Base-by-base conservation (phyloP, 2,797 vertebrate species). In the Chaetodon trifasciatus region DNA sequence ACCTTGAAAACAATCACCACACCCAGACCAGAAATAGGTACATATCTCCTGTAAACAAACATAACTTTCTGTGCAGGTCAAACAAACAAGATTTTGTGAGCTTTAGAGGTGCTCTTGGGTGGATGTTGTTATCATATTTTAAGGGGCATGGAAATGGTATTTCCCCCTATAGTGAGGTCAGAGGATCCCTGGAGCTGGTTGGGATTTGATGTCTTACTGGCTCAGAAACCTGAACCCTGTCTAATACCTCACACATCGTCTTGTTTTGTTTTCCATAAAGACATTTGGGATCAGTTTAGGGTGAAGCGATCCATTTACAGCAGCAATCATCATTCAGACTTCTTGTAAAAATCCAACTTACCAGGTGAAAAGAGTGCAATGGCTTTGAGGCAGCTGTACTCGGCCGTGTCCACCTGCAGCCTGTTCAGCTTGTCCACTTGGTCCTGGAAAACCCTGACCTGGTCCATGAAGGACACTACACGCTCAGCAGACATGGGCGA, bases 331-430 rank as follows among this genome's bases (percentile, higher is more conserved):
- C 19, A 15, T 6, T 47, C 55, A 39, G 5, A 7, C 40, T 56
- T 19, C 35, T 60, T 7, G 4, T 2, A 28, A 67, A 46, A 66
- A 21, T 5, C 10, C 3, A 47, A 84, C 92, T 74, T 68, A 98
- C 97, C 97, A 0, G 98, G 97, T 1, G 97, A 98, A 89, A 99
- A 98, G 81, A 99, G 97, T 0, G 97, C 97, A 13, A 99, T 98
- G 92, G 98, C 98, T 94, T 99, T 99, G 87, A 99, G 97, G 93
- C 98, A 99, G 94, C 97, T 98, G 92, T 97, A 99, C 86, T 99
- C 98, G 0, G 97, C 98, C 0, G 97, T 95, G 80, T 99, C 98
- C 87, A 99, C 98, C 90, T 99, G 98, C 73, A 99, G 94, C 64
- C 97, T 87, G 85, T 96, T 96, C 82, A 99, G 96, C 93, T 99